These are phyloP conservation scores for Hippocampus zosterae DNA, from an alignment of 2,113 vertebrate genomes.

Conservation along the genomic window DNA sequence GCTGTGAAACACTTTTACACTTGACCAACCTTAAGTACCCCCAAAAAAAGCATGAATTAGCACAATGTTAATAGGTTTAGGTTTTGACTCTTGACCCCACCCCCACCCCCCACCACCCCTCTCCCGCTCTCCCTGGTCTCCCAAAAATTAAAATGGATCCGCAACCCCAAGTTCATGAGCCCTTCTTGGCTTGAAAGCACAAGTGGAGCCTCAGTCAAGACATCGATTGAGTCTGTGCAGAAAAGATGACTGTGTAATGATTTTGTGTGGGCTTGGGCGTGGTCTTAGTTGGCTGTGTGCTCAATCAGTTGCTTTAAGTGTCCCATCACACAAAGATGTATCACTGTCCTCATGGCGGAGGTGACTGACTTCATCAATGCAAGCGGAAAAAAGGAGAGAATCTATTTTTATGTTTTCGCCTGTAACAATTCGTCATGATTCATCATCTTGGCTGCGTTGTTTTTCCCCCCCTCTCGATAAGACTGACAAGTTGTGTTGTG, in stretches of 20 bases:
- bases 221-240: not conserved
- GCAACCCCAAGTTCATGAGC: not conserved
- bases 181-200: not conserved
- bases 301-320: not conserved
- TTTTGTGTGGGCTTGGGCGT: not conserved
- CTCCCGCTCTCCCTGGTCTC: too few relatives aligned
- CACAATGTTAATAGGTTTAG: not conserved
- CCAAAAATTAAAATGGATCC: too few relatives aligned
- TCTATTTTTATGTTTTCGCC: conserved; percentile 66
- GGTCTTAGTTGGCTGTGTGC: not conserved
- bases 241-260: not conserved
- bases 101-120: too few relatives aligned
- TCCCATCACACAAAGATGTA: not conserved
- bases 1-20: not conserved
- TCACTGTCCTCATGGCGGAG: not conserved
- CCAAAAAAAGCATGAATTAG: not conserved
- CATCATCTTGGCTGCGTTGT: conserved; percentile 26
- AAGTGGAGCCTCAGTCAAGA: not conserved
- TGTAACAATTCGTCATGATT: conserved; percentile 22
- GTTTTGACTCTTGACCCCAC: not conserved
- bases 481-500: conserved; percentile 58
- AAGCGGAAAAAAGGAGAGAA: conserved; percentile 52
- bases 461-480: conserved; percentile 5
- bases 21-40: not conserved
- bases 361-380: conserved; percentile 20